Percentiles rank a stretch among this genome's conserved stretches.
Evolutionary conservation across 2,888 invertebrate species (phyloP).

Genomic region (Bedellia somnulentella): DNA sequence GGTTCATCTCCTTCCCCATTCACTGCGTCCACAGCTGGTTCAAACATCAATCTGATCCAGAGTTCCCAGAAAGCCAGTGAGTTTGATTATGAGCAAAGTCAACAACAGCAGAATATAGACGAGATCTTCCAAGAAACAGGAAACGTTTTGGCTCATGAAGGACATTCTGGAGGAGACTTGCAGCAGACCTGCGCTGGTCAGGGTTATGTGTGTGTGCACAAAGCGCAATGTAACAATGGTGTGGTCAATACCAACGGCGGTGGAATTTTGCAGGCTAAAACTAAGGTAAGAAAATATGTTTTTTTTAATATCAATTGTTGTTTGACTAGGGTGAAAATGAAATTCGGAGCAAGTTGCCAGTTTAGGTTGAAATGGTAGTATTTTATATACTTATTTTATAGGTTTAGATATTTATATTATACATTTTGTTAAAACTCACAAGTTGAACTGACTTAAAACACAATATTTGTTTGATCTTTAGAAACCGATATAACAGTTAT

Average conservation of each 20-base stretch:
- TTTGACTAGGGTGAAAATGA: too few species aligned
- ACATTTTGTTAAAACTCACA: too few species aligned
- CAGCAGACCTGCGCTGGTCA: slow-evolving; percentile 60
- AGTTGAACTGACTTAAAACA: too few species aligned
- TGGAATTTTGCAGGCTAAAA: slow-evolving; percentile 45
- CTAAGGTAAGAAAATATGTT: slow-evolving; percentile 58
- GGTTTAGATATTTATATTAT: too few species aligned
- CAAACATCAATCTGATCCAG: slow-evolving; percentile 36
- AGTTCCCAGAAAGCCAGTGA: slow-evolving; percentile 28
- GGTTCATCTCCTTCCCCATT: slow-evolving; percentile 44
- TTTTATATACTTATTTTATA: too few species aligned
- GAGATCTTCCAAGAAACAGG: slow-evolving; percentile 34
- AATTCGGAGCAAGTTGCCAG: too few species aligned
- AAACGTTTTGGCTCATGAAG: slow-evolving; percentile 22
- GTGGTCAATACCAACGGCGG: slow-evolving; percentile 53
- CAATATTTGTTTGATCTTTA: too few species aligned
- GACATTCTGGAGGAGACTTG: slow-evolving; percentile 24
- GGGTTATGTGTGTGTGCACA: slow-evolving; percentile 64
- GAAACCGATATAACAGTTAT: too few species aligned
- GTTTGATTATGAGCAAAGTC: slow-evolving; percentile 30
- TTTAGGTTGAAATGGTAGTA: too few species aligned
- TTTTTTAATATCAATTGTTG: too few species aligned
- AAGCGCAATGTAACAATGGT: slow-evolving; percentile 63
- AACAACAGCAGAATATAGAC: slow-evolving; percentile 36
- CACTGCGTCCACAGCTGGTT: slow-evolving; percentile 23